phyloP scores from a whole-genome alignment of 2,888 invertebrate species.

The Hypsopygia costalis region DNA sequence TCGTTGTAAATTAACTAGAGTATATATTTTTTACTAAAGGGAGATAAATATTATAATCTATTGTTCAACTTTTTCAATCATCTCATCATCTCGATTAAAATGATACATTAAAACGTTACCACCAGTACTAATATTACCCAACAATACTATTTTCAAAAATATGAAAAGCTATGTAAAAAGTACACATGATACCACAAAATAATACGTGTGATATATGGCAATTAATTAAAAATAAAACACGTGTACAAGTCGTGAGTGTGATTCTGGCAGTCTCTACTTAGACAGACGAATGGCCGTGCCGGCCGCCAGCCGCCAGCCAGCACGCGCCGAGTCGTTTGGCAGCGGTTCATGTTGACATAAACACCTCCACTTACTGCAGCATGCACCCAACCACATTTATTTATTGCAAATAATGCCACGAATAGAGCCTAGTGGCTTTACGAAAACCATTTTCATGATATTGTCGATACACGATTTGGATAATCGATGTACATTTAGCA shows the following conservation, averaged over 20 bases:
- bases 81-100: no score
- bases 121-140: not conserved
- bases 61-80: no score
- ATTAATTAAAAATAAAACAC: conserved; percentile 10
- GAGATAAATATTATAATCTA: no score
- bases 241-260: not conserved
- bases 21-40: no score
- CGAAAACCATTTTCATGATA: not conserved
- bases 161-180: not conserved
- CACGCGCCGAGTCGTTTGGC: conserved; percentile 11
- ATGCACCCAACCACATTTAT: conserved; percentile 15
- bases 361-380: conserved; percentile 17
- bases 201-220: not conserved
- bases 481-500: no score
- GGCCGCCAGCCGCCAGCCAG: not conserved
- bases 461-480: not conserved
- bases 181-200: not conserved
- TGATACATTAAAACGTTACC: no score
- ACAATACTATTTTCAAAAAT: not conserved
- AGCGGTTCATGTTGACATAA: conserved; percentile 18
- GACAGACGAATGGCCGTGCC: no score
- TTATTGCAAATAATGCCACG: not conserved
- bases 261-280: conserved; percentile 1
- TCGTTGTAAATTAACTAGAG: no score
- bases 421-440: not conserved